Evolutionary conservation across 2,888 invertebrate species (phyloP), one percentile per base, ranked within the genome.

Genomic region (Sylvicola cinctus): DNA sequence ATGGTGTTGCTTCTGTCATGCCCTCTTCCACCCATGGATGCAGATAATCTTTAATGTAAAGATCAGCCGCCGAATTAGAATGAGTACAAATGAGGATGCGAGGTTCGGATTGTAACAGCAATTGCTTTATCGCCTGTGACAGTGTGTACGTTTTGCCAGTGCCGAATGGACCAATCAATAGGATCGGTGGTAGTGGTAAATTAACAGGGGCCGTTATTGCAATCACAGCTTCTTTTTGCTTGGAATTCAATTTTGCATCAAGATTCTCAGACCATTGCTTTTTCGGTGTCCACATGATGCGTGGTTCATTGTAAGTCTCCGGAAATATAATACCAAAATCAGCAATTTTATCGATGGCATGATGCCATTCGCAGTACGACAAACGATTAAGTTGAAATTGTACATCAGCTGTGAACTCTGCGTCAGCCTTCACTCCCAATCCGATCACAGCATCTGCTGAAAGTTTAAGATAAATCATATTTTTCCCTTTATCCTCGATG

Each of bases 141-240:
- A 85, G 57, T 0, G 84, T 83, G 47, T 75, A 83, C 0, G 84
- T 85, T 50, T 85, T 85, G 1, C 84, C 84, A 0, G 84, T 84
- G n/a, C 84, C 84, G 54, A 78, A 84, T 1, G 84, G 83, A 2
- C 79, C 74, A 33, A 79, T 73, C 6, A 80, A 62, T 31, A 80
- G 54, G 38, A 80, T 70, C 0, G 79, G 79, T 0, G 79, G 78
- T 33, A 78, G 49, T 35, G 64, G 62, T 13, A 68, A 59, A 35
- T 61, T 61, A 13, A 64, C 51, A 1, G 75, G 67, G 7, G 76
- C 69, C 12, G 79, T 75, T 39, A 84, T 81, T 5, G 77, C 74
- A 34, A 73, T 65, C 2, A 84, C 68, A 0, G 83, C 83, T 49
- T 79, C 78, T 44, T 70, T 70, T 50, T 85, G 84, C 46, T 78